Evolutionary conservation across 2,113 vertebrate genomes (phyloP), one percentile per base, ranked within the genome.

Genomic region (Mormyrus lacerda): DNA sequence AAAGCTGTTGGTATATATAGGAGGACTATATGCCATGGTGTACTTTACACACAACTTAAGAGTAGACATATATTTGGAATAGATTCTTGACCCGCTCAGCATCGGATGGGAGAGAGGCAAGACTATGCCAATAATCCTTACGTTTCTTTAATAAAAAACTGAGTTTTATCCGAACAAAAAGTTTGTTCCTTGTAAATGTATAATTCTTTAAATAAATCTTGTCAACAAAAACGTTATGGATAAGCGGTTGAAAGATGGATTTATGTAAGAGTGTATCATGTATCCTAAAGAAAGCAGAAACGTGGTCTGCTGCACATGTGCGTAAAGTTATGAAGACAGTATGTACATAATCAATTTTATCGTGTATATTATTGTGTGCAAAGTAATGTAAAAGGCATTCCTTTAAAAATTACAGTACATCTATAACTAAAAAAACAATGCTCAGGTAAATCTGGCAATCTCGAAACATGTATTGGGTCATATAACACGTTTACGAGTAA

Each of bases 341-440:
- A 15, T 35, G 73, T 79, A 42, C 73, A 69, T 69, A 69, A 31
- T 69, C 61, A 11, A 31, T 69, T 69, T 69, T 69, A 27, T 69
- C 2, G 73, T 79, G 73, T 79, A 79, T 79, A 42, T 79, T 17
- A 39, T 42, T 79, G 35, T 42, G 39, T 79, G 73, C 35, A 79
- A 79, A 79, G 35, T 79, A 69, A 69, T 31, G 61, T 79, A 79
- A 79, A 61, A 79, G 73, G 35, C 73, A 79, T 79, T 79, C 73
- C 73, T 79, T 76, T 39, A 79, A 79, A 76, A 42, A 79, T 39
- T 13, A 76, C 24, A 35, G 17, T 79, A 79, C 39, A 19, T 76
- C 1, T 17, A 7, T 79, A 19, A 19, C 35, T 2, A 4, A 39
- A 76, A 73, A 79, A 42, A 79, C 4, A 39, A 79, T 13, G 4